Percentiles rank a stretch among this genome's conserved stretches.
Evolutionary conservation across 2,888 invertebrate species (phyloP).

Genomic region (Patella caerulea): DNA sequence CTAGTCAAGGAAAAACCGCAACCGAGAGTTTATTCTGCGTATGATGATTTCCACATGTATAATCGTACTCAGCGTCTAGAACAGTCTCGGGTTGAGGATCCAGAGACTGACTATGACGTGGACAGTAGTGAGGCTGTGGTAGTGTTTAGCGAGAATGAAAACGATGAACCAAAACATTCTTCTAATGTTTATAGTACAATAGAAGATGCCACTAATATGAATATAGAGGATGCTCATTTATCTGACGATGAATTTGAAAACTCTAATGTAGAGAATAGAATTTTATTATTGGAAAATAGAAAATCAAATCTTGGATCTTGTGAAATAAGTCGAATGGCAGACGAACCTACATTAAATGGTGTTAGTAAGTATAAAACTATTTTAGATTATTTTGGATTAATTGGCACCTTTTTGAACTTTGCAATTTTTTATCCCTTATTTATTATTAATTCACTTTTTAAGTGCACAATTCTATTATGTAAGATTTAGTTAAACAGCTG

Average conservation of each 20-base stretch:
- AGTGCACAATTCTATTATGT: too few relatives aligned
- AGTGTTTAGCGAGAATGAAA: neutral
- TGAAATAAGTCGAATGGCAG: neutral
- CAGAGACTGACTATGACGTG: neutral
- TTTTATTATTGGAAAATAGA: slow-evolving; percentile 25
- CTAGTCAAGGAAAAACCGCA: neutral
- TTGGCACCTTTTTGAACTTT: too few relatives aligned
- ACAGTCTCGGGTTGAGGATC: neutral
- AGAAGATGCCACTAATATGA: neutral
- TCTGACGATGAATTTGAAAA: neutral
- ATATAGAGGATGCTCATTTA: neutral
- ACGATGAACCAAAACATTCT: neutral
- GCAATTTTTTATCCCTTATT: too few relatives aligned
- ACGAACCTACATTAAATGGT: neutral
- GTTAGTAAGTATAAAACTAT: neutral
- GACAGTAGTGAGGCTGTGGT: neutral
- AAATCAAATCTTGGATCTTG: slow-evolving; percentile 26
- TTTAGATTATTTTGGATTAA: neutral
- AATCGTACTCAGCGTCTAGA: neutral
- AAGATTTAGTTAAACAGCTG: too few relatives aligned
- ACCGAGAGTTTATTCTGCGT: neutral
- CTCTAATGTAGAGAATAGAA: slow-evolving; percentile 21
- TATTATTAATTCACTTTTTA: too few relatives aligned
- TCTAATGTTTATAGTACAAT: neutral
- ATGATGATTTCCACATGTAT: neutral